Conservation (phyloP, 2,797 vertebrate genomes). For the Anguilla anguilla region DNA sequence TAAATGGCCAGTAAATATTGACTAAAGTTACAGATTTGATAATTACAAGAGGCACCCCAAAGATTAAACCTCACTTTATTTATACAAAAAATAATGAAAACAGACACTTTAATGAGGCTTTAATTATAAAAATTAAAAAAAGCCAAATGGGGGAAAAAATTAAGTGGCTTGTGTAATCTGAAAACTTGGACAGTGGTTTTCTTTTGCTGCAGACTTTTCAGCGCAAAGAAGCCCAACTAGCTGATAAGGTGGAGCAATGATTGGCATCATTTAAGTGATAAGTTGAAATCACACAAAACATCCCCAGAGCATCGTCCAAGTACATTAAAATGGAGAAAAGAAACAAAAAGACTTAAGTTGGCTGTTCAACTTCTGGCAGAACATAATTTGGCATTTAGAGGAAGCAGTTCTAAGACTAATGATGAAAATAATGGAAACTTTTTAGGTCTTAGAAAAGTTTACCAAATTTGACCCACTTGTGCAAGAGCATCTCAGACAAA, state of each 20-base stretch:
- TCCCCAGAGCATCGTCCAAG: neutral
- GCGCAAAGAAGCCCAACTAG: neutral
- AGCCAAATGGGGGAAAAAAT: neutral
- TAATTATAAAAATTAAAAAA: too few species aligned
- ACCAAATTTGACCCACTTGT: neutral
- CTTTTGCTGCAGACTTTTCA: conserved; percentile 11
- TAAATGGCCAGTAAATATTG: neutral
- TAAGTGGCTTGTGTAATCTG: conserved; percentile 4
- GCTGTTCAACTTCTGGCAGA: conserved; percentile 11
- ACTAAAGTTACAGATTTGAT: neutral
- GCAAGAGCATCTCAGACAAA: neutral
- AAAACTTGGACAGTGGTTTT: neutral
- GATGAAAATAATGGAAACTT: conserved; percentile 11
- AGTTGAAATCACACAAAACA: conserved; percentile 5
- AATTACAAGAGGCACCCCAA: neutral
- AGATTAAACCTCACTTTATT: neutral
- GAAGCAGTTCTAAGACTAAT: neutral
- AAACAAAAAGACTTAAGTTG: neutral
- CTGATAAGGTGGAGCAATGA: conserved; percentile 9
- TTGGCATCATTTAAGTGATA: neutral
- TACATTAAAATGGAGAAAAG: neutral
- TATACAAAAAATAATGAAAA: neutral
- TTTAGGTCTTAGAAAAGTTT: conserved; percentile 13
- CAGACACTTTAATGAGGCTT: neutral
- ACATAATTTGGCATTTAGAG: conserved; percentile 26